Evolutionary conservation across 1,140 invertebrate species (phyloP).

Genomic region (Uloborus diversus): DNA sequence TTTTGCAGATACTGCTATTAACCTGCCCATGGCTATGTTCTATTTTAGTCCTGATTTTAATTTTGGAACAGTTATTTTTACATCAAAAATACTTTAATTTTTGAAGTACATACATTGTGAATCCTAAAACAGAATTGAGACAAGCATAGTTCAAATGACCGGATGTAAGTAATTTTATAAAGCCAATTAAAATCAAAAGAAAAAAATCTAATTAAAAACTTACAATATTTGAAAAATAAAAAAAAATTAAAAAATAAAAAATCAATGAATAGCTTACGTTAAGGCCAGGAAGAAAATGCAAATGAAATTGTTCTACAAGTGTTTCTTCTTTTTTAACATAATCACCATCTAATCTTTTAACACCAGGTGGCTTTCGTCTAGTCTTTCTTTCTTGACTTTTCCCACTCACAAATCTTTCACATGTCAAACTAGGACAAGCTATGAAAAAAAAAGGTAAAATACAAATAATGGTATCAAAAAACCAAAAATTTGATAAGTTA

Average conservation of each 20-base stretch:
- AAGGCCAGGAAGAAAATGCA: slow-evolving; percentile 80
- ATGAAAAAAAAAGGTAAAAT: too few relatives aligned
- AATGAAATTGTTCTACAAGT: slow-evolving; percentile 74
- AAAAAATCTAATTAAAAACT: too few relatives aligned
- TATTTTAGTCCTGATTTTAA: background rate
- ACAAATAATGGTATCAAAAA: too few relatives aligned
- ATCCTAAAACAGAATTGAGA: too few relatives aligned
- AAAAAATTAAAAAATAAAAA: background rate
- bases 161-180: too few relatives aligned
- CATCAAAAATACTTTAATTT: too few relatives aligned
- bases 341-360: slow-evolving; percentile 75
- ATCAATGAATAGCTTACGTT: slow-evolving; percentile 69
- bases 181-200: too few relatives aligned
- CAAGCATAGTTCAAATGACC: too few relatives aligned
- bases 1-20: background rate
- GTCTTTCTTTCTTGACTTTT: slow-evolving; percentile 70
- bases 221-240: too few relatives aligned
- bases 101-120: too few relatives aligned
- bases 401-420: background rate
- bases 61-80: too few relatives aligned
- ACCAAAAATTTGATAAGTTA: too few relatives aligned
- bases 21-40: background rate
- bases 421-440: slow-evolving; percentile 4
- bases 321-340: slow-evolving; percentile 73
- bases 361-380: slow-evolving; percentile 77